Conservation (phyloP, 1,140 invertebrate genomes). For the Brachystomella parvula region DNA sequence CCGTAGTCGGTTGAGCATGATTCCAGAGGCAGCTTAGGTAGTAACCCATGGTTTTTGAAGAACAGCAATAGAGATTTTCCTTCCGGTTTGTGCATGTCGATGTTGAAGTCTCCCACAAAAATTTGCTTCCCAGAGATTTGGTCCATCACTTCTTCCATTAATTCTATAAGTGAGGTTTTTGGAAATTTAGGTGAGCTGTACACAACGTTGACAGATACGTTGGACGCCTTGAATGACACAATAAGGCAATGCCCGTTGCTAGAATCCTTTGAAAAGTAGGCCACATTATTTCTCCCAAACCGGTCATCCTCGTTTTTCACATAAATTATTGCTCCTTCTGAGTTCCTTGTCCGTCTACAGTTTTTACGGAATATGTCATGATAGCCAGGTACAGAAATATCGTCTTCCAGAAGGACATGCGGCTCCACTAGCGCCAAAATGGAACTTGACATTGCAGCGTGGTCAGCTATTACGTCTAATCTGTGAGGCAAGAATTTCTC, state of each 20-base stretch:
- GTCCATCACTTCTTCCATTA: background rate
- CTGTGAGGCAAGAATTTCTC: background rate
- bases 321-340: background rate
- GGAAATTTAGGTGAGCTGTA: background rate
- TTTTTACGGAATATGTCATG: background rate
- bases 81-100: background rate
- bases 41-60: background rate
- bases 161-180: background rate
- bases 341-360: background rate
- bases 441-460: background rate
- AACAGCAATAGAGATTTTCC: background rate
- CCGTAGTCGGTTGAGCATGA: background rate
- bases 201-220: background rate
- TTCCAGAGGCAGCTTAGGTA: background rate
- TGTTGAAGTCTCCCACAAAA: background rate
- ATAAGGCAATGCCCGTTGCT: background rate
- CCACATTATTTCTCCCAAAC: background rate
- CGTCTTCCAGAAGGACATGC: background rate
- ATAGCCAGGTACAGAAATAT: background rate
- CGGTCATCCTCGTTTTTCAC: background rate
- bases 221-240: background rate
- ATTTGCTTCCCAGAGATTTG: background rate
- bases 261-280: background rate
- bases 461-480: background rate
- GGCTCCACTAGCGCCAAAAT: background rate